phyloP scores from a whole-genome alignment of 2,888 invertebrate genomes.

The Ischnura elegans region DNA sequence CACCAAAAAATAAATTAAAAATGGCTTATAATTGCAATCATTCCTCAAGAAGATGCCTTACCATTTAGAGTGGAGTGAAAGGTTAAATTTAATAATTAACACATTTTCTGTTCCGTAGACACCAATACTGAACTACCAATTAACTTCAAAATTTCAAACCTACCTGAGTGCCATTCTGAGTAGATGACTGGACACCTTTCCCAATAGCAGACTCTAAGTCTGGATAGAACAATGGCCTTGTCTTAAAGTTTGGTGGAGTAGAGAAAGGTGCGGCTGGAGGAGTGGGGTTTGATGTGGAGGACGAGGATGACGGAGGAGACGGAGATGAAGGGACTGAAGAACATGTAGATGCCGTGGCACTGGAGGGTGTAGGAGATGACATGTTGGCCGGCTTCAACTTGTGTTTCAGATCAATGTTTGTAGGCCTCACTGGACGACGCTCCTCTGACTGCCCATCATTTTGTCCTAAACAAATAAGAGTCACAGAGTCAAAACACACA shows the following conservation, averaged over 20 bases:
- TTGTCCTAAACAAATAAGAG: background rate
- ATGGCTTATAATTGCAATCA: no score
- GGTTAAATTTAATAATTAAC: no score
- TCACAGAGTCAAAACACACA: no score
- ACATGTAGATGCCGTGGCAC: slow-evolving; percentile 63
- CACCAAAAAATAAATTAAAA: no score
- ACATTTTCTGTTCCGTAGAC: no score
- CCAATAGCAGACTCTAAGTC: slow-evolving; percentile 82
- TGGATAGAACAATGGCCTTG: slow-evolving; percentile 89
- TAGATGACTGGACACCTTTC: slow-evolving; percentile 20
- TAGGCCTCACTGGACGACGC: slow-evolving; percentile 56
- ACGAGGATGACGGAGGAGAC: slow-evolving; percentile 72
- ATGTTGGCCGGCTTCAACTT: slow-evolving; percentile 57
- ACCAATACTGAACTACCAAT: background rate
- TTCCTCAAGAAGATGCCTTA: no score
- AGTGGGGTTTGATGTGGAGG: slow-evolving; percentile 69
- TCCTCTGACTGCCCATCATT: slow-evolving; percentile 28
- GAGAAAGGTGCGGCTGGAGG: slow-evolving; percentile 77
- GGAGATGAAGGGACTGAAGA: slow-evolving; percentile 72
- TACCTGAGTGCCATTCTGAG: slow-evolving; percentile 24
- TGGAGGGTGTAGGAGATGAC: slow-evolving; percentile 53
- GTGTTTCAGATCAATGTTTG: slow-evolving; percentile 58
- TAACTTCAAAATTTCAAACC: background rate
- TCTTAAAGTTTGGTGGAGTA: slow-evolving; percentile 92
- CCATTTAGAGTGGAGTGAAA: no score